Evolutionary conservation across 2,888 invertebrate genomes (phyloP), one percentile per base, ranked within the genome.

Genomic region (Altica lythri): DNA sequence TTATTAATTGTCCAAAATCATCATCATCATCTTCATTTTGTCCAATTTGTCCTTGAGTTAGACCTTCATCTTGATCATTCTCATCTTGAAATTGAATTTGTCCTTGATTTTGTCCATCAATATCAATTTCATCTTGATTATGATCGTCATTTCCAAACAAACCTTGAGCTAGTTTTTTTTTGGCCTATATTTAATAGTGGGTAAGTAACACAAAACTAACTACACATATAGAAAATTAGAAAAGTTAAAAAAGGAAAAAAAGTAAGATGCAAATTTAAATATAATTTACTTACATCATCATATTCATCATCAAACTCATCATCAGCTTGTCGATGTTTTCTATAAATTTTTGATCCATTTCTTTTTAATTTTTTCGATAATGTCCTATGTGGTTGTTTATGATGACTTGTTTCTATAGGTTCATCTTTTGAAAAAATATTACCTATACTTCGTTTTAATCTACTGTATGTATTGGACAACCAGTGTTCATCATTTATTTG

Each of bases 381-480:
- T 70, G 45, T 51, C 8, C 49, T 46, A 52, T 73, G 72, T 37
- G 9, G 14, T 22, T 49, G 43, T 18, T 60, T 61, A 4, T 60
- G 54, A 29, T 55, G 25, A 34, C 47, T 14, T n/a, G 38, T 38
- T 57, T 51, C 13, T 48, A 48, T 13, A 50, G 42, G 35, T 52
- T 53, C 12, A 4, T 57, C 49, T 37, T 63, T 65, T 34, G 62
- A 60, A 55, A 71, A 65, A 32, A 70, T 62, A 47, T 47, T 60
- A 53, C 63, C 55, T 45, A 72, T 66, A 54, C 67, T 66, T 51
- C 77, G 66, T 63, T 75, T 79, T 65, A 79, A 69, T 60, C 79
- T 76, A 49, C 75, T 75, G 32, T 80, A 66, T 55, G 72, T 68
- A 44, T 60, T 67, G n/a, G 68, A 64, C 6, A 75, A 53, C 76